Conservation (phyloP, 2,113 vertebrate species). For the Pluvianellus socialis region DNA sequence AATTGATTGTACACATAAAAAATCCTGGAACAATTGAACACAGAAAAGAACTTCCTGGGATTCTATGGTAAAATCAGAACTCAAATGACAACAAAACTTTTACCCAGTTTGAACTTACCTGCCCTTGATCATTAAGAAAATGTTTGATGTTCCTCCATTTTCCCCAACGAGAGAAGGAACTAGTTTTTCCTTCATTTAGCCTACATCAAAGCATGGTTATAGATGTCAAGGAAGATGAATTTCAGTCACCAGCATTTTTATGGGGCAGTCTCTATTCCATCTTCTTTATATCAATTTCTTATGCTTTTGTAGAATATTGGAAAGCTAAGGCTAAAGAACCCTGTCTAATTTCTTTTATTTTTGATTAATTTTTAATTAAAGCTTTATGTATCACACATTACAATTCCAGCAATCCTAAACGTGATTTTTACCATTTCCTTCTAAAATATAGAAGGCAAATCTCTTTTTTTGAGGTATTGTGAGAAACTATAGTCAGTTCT, state of each 20-base stretch:
- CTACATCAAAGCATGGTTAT: not conserved
- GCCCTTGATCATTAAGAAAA: slow-evolving; percentile 32
- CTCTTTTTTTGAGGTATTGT: not conserved
- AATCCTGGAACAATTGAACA: not conserved
- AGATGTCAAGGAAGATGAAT: slow-evolving; percentile 53
- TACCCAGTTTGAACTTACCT: not conserved
- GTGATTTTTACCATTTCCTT: not conserved
- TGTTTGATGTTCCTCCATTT: slow-evolving; percentile 10
- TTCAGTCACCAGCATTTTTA: slow-evolving; percentile 1
- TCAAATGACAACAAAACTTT: slow-evolving; percentile 13
- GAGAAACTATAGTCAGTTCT: not conserved
- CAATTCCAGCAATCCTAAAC: not conserved
- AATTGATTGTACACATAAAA: slow-evolving; percentile 31
- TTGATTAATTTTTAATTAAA: not conserved
- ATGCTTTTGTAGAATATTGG: not conserved
- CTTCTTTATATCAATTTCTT: not conserved
- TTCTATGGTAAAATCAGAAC: slow-evolving; percentile 21
- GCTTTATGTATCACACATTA: not conserved
- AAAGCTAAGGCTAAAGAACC: not conserved
- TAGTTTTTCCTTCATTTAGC: slow-evolving; percentile 34
- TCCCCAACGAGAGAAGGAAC: slow-evolving; percentile 17
- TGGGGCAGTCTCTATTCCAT: not conserved
- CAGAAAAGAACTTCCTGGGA: slow-evolving; percentile 32
- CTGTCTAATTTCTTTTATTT: not conserved
- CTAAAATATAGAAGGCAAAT: not conserved